Evolutionary conservation across 2,888 invertebrate species (phyloP).

Genomic region (Allolobophora icterica): DNA sequence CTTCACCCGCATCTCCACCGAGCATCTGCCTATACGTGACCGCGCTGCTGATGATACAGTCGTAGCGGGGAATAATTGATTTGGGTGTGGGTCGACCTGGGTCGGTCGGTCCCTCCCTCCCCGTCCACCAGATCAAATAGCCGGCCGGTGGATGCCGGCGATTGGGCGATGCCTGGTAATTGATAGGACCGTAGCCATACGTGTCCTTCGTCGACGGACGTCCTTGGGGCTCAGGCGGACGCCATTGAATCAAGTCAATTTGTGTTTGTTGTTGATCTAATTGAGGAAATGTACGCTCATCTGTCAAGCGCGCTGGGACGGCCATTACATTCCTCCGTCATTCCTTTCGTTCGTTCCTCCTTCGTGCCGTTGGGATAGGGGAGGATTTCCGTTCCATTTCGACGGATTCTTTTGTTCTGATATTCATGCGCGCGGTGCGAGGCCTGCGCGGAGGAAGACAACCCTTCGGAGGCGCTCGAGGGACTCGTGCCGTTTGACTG

Average conservation of each 20-base stretch:
- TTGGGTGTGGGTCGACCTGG: not conserved
- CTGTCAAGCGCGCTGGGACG: not conserved
- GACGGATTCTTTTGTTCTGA: constrained; percentile 1
- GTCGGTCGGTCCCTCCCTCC: not conserved
- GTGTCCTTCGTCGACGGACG: not conserved
- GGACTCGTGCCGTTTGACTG: constrained; percentile 11
- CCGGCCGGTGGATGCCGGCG: not conserved
- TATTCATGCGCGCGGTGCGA: not conserved
- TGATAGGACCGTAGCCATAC: constrained; percentile 23
- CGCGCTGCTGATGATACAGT: not conserved
- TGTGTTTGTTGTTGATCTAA: constrained; percentile 30
- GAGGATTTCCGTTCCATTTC: not conserved
- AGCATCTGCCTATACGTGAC: constrained; percentile 20
- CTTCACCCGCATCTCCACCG: not conserved
- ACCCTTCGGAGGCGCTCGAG: not conserved
- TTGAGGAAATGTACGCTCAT: constrained; percentile 13
- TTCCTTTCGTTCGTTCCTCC: not conserved
- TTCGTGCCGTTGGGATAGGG: not conserved
- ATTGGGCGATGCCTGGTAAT: not conserved
- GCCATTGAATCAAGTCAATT: constrained; percentile 27
- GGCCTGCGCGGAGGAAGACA: not conserved
- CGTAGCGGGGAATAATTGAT: constrained; percentile 14
- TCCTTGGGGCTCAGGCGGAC: not conserved
- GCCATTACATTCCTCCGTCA: not conserved
- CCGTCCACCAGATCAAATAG: not conserved